phyloP scores from a whole-genome alignment of 2,888 invertebrate genomes.

The Baronia brevicornis region DNA sequence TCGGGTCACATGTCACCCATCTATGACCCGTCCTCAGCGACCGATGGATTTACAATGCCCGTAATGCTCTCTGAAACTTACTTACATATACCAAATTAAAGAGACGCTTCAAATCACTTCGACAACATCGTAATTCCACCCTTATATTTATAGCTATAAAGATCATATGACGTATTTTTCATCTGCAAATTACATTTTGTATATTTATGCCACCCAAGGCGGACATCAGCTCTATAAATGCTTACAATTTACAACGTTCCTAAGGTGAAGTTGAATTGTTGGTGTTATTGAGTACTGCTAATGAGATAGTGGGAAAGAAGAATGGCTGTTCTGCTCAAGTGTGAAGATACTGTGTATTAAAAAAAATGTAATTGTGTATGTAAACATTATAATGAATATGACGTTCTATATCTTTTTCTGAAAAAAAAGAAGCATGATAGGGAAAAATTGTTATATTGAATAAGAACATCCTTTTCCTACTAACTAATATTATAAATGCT shows the following conservation, averaged over 20 bases:
- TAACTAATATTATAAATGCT: too few species aligned
- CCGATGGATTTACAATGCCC: slow-evolving; percentile 61
- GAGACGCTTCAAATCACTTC: neutral
- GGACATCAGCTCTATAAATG: slow-evolving; percentile 59
- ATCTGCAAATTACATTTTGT: slow-evolving; percentile 14
- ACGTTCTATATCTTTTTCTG: too few species aligned
- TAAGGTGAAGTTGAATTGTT: slow-evolving; percentile 63
- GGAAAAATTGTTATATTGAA: too few species aligned
- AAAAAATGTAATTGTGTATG: too few species aligned
- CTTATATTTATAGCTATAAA: slow-evolving; percentile 8
- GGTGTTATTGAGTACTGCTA: slow-evolving; percentile 46
- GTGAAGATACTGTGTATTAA: too few species aligned
- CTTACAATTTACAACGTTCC: slow-evolving; percentile 62
- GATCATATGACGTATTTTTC: slow-evolving; percentile 10
- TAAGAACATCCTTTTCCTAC: too few species aligned
- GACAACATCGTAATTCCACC: slow-evolving; percentile 10
- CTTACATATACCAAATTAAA: slow-evolving; percentile 26
- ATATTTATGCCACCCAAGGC: slow-evolving; percentile 53
- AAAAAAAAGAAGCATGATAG: too few species aligned
- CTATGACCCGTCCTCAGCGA: slow-evolving; percentile 56
- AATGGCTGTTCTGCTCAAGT: slow-evolving; percentile 18
- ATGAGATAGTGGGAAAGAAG: slow-evolving; percentile 38
- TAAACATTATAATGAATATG: too few species aligned
- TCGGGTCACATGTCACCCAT: slow-evolving; percentile 26
- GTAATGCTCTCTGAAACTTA: slow-evolving; percentile 62